phyloP scores from a whole-genome alignment of 2,888 invertebrate species.

The Ceraclea dissimilis region DNA sequence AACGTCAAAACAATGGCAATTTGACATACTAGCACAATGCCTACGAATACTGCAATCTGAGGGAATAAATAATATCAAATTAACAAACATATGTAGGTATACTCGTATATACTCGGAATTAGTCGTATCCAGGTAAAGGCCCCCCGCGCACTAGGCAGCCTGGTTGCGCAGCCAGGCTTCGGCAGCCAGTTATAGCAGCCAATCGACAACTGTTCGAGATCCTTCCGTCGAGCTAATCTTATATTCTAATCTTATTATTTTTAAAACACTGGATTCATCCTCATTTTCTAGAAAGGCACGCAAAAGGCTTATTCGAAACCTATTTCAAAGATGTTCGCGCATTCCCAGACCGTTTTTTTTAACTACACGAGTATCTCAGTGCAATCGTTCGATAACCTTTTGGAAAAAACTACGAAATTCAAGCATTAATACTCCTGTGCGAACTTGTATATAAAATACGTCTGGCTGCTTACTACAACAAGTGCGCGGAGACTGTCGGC shows the following conservation, averaged over 20 bases:
- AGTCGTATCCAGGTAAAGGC: too few species aligned
- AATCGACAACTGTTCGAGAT: conserved; percentile 27
- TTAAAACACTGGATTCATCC: conserved; percentile 25
- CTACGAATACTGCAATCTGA: too few species aligned
- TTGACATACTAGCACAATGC: too few species aligned
- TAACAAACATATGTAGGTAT: too few species aligned
- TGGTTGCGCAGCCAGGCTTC: conserved; percentile 22
- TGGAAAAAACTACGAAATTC: too few species aligned
- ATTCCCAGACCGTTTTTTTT: conserved; percentile 28
- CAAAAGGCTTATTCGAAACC: conserved; percentile 15
- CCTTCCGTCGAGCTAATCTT: conserved; percentile 28
- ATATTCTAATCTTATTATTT: conserved; percentile 11
- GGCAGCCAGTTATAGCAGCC: conserved; percentile 28
- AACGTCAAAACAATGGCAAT: too few species aligned
- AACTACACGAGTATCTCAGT: conserved; percentile 28
- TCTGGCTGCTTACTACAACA: conserved; percentile 26
- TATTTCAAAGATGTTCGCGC: conserved; percentile 27
- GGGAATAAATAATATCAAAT: too few species aligned
- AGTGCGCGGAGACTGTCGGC: conserved; percentile 21
- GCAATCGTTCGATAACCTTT: too few species aligned
- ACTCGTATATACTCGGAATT: too few species aligned
- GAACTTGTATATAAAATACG: conserved; percentile 20
- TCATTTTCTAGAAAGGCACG: conserved; percentile 28
- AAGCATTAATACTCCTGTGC: too few species aligned
- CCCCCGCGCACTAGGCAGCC: conserved; percentile 24